Evolutionary conservation across 2,113 vertebrate species (phyloP), one percentile per base, ranked within the genome.

Genomic region (Saccopteryx leptura): DNA sequence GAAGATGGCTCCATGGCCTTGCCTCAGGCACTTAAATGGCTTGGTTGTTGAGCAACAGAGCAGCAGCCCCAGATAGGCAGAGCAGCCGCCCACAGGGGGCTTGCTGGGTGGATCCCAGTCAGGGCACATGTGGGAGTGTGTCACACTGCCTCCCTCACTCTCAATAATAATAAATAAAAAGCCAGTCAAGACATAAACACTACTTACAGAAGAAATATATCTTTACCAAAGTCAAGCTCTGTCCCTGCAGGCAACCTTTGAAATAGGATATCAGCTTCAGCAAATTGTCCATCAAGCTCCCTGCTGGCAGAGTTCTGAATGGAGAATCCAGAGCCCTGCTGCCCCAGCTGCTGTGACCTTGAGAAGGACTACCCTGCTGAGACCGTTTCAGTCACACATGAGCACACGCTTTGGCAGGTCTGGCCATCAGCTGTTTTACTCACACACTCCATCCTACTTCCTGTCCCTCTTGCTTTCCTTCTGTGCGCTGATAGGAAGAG

Each of bases 321-420:
- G 82, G 54, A 52, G 31, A 76, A 79, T 33, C 92, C 89, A 88
- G 94, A 97, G 50, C 31, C 54, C 63, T 85, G 92, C 95, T 95
- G 90, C 92, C 84, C 63, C 93, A 80, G 81, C 85, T 86, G 48
- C 60, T 95, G 65, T 97, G 97, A 97, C 98, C 98, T 98, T 97
- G 98, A 94, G 96, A 96, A 84, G 95, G 78, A 90, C 96, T 95
- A 61, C 83, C 86, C 93, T 90, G 1, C 60, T 50, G 68, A 88
- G 85, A 86, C 54, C 72, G 2, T 95, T 39, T 33, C 88, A 39
- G 3, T 60, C 72, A 90, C 96, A 93, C 71, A 7, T 52, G 68
- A 58, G 78, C 6, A 4, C 24, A 54, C 65, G 1, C 19, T 65
- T 52, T 75, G 91, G 88, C 90, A 96, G 72, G 31, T 50, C 84